Evolutionary conservation across 2,888 invertebrate species (phyloP), one percentile per base, ranked within the genome.

Genomic region (Heliconius sara): DNA sequence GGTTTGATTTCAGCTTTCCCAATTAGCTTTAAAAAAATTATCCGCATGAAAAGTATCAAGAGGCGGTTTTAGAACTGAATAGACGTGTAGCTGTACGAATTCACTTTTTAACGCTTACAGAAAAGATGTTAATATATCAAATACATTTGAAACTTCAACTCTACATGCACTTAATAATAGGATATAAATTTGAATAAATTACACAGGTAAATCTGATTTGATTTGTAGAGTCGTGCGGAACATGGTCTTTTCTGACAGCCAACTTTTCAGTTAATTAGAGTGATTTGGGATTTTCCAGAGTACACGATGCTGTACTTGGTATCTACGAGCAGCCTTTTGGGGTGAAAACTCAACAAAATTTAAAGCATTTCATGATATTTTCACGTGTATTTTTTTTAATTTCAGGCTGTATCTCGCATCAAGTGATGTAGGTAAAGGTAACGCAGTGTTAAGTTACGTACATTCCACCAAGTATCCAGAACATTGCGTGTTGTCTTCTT

Each of bases 221-320:
- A 79, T 78, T 79, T 80, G 80, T 39, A 78, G 76, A 81, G 78
- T 84, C 81, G 83, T 80, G 82, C 82, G 81, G 83, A 83, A 84
- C 83, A 84, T 84, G 85, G 67, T 86, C 88, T 87, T 57, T 86
- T 80, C 85, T 86, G 87, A 87, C 89, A 89, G 87, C 86, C 88
- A 84, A 84, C 86, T 88, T 91, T 91, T 88, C 87, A 89, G 89
- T 91, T 92, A 91, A 91, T 91, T 91, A 91, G 88, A 88, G 84
- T 83, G 79, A 82, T 83, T 82, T 80, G 70, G 77, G 80, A 79
- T 81, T 81, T 83, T 83, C 79, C 63, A 68, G 60, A 43, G 68
- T 70, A 70, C 39, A 47, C 47, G 68, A 81, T 65, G 30, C 77
- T 75, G 57, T 60, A 73, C 66, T 78, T 67, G 66, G 73, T 60